Evolutionary conservation across 2,797 vertebrate species (phyloP), one percentile per base, ranked within the genome.

Genomic region (Hypotaenidia philippensis): DNA sequence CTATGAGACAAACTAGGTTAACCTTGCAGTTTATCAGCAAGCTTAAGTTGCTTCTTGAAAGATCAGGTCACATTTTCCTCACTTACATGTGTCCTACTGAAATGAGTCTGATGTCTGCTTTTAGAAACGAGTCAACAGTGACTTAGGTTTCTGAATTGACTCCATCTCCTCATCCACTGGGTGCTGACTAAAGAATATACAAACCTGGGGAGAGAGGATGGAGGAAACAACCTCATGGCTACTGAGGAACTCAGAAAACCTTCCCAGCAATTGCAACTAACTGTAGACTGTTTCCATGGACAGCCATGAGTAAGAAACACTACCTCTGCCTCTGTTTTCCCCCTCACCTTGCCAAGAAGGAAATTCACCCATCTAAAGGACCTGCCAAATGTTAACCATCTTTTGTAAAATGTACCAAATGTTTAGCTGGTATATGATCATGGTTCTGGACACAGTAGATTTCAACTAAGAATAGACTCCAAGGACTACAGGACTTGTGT

Each of bases 271-370:
- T 21, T 57, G 22, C 74, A 84, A 41, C 10, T 57, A 64, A 20
- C 50, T 65, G n/a, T 31, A 83, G 17, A 31, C 14, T 38, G 31
- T 31, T 57, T 59, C 21, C 13, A 56, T 2, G 25, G 47, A 44
- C 31, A 76, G 23, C 8, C 41, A 81, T 29, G 34, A 23, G 26
- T 76, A 59, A 57, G 32, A 86, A 83, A 55, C 25, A n/a, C 4
- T 23, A 34, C 4, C 26, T 64, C 15, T 0, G 0, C 6, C 21
- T 66, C 40, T 38, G 12, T 7, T 11, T 47, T 40, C 74, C 19
- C 23, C 21, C 17, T 40, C 25, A 61, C 16, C 20, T 69, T 1
- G 0, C 8, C 47, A 53, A 64, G 53, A 68, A 83, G 29, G 16
- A 63, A 68, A 71, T 23, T 34, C 34, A 13, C 27, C 57, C 66